Conservation (phyloP, 1,140 invertebrate genomes). For the Drosophila virilis region DNA sequence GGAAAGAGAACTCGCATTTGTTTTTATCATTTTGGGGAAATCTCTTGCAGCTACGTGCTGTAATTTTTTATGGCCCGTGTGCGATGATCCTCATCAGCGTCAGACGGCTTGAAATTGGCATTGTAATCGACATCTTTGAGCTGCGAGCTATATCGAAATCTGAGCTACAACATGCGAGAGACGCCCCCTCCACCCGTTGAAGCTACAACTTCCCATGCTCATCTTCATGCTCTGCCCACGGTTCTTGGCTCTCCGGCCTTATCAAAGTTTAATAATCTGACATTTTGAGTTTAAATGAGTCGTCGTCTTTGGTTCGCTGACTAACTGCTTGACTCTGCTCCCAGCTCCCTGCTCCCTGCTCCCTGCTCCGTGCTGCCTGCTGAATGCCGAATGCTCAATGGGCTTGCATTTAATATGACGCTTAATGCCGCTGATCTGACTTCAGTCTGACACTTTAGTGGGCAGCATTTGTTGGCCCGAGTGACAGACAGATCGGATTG, state of each 20-base stretch:
- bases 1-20: not conserved
- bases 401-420: constrained; percentile 66
- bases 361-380: too few species aligned
- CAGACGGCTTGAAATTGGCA: constrained; percentile 74
- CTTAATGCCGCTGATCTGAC: constrained; percentile 70
- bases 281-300: constrained; percentile 77
- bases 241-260: constrained; percentile 43
- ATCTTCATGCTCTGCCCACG: constrained; percentile 65
- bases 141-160: constrained; percentile 54
- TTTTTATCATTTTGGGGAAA: constrained; percentile 72
- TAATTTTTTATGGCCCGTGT: constrained; percentile 68
- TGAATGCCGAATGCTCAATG: constrained; percentile 24
- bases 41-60: constrained; percentile 60
- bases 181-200: constrained; percentile 8
- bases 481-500: constrained; percentile 59
- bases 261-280: constrained; percentile 78
- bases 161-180: constrained; percentile 30
- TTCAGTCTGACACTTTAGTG: constrained; percentile 73
- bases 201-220: constrained; percentile 31
- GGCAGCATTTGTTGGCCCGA: constrained; percentile 41
- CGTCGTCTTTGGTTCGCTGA: constrained; percentile 22
- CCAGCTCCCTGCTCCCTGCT: too few species aligned
- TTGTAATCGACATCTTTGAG: constrained; percentile 69
- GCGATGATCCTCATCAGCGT: constrained; percentile 70
- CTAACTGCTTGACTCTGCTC: not conserved